Conservation (phyloP, 2,113 vertebrate species). For the Rousettus leschenaultii region DNA sequence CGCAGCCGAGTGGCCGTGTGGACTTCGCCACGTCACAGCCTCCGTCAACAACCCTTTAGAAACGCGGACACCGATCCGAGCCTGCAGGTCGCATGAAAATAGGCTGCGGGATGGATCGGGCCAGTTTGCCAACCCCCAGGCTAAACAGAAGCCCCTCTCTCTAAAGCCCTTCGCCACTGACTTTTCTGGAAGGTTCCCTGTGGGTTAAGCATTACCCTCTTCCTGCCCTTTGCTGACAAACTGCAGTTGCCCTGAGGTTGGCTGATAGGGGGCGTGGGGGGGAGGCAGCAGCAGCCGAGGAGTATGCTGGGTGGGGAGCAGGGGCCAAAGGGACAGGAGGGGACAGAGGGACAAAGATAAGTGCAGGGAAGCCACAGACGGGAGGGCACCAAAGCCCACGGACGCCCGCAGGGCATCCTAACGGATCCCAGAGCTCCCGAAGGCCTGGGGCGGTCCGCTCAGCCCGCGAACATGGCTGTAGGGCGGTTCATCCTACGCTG, state of each 20-base stretch:
- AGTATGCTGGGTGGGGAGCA: background rate
- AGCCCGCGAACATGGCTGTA: no score
- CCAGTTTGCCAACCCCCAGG: background rate
- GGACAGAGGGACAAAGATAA: background rate
- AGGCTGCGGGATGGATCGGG: background rate
- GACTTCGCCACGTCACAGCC: no score
- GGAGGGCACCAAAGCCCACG: background rate
- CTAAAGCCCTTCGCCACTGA: background rate
- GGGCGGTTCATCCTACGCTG: no score
- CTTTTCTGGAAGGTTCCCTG: background rate
- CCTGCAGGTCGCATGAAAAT: no score
- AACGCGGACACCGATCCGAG: background rate
- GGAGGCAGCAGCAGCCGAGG: background rate
- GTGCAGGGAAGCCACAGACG: background rate
- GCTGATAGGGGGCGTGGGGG: background rate
- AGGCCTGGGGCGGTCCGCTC: no score
- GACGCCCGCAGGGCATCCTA: background rate
- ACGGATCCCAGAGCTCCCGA: background rate
- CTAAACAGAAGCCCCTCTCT: no score
- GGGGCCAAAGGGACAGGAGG: background rate
- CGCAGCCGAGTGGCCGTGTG: background rate
- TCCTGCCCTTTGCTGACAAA: background rate
- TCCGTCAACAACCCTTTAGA: background rate
- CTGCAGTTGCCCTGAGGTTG: rapidly evolving
- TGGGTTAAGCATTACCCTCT: background rate